Percentiles rank a stretch among this genome's conserved stretches.
These are phyloP conservation scores for Fragum whitleyi DNA, from an alignment of 2,888 invertebrate species.

Conservation along the genomic window DNA sequence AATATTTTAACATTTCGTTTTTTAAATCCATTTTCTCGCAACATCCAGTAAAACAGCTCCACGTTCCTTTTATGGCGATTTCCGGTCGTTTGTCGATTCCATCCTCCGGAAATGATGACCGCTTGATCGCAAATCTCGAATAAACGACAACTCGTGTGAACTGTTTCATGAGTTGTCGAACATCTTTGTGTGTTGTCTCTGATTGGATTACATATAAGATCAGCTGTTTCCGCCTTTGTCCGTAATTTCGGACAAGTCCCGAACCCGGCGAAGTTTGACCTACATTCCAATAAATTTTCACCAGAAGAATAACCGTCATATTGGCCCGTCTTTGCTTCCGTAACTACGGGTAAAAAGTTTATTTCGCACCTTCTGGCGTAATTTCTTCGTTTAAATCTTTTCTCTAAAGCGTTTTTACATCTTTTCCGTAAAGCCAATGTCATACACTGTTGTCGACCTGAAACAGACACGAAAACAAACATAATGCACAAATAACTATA, in stretches of 20 bases:
- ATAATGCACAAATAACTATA: not conserved
- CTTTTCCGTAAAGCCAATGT: slow-evolving; percentile 85
- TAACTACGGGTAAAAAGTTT: slow-evolving; percentile 86
- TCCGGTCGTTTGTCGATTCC: slow-evolving; percentile 86
- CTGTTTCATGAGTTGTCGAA: slow-evolving; percentile 84
- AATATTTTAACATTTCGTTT: slow-evolving; percentile 86
- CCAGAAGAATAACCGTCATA: slow-evolving; percentile 51
- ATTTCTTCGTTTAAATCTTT: slow-evolving; percentile 77
- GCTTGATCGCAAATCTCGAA: slow-evolving; percentile 87
- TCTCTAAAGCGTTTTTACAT: slow-evolving; percentile 85
- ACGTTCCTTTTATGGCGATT: slow-evolving; percentile 83
- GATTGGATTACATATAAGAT: slow-evolving; percentile 85
- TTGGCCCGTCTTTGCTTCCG: slow-evolving; percentile 63
- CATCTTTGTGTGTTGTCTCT: slow-evolving; percentile 86
- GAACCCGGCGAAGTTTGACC: slow-evolving; percentile 82
- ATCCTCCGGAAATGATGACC: slow-evolving; percentile 86
- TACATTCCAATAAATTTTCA: slow-evolving; percentile 81
- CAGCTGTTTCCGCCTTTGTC: slow-evolving; percentile 84
- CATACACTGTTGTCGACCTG: slow-evolving; percentile 85
- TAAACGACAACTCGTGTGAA: slow-evolving; percentile 85
- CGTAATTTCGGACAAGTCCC: slow-evolving; percentile 84
- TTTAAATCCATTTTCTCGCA: slow-evolving; percentile 85
- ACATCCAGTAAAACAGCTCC: slow-evolving; percentile 83
- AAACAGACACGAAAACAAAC: slow-evolving; percentile 47
- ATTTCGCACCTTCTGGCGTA: slow-evolving; percentile 85